A percentile compares a stretch with the other conserved stretches of the same genome.
Conservation (phyloP, 2,113 vertebrate species). For the Hyla sarda region DNA sequence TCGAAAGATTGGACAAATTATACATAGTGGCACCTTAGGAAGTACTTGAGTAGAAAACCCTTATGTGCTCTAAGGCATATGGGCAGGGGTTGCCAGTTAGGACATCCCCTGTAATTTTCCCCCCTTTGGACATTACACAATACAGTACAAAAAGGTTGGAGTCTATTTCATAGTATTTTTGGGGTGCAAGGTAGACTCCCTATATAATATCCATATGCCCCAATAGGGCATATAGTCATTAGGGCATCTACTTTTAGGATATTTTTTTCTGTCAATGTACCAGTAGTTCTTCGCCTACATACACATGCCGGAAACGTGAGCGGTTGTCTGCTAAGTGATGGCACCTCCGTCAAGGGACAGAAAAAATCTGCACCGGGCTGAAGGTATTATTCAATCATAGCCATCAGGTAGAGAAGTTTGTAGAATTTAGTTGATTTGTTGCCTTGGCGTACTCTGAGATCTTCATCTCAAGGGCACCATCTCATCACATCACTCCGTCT, state of each 20-base stretch:
- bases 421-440: constrained; percentile 2
- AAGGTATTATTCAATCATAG: not conserved
- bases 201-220: too few species aligned
- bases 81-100: too few species aligned
- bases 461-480: constrained; percentile 14
- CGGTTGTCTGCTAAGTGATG: not conserved
- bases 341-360: not conserved
- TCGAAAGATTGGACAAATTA: too few species aligned
- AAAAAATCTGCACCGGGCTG: not conserved
- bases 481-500: not conserved
- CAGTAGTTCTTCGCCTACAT: not conserved
- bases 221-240: too few species aligned
- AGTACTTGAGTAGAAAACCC: too few species aligned
- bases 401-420: constrained; percentile 4
- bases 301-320: not conserved
- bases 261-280: not conserved
- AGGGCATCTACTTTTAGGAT: not conserved
- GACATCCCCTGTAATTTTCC: too few species aligned
- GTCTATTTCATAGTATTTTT: too few species aligned
- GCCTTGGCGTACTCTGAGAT: not conserved
- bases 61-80: too few species aligned
- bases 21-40: too few species aligned
- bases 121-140: too few species aligned
- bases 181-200: too few species aligned
- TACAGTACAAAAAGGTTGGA: too few species aligned